Percentiles rank a stretch among this genome's conserved stretches.
phyloP scores from a whole-genome alignment of 2,797 vertebrate genomes.

The Poecilia picta region DNA sequence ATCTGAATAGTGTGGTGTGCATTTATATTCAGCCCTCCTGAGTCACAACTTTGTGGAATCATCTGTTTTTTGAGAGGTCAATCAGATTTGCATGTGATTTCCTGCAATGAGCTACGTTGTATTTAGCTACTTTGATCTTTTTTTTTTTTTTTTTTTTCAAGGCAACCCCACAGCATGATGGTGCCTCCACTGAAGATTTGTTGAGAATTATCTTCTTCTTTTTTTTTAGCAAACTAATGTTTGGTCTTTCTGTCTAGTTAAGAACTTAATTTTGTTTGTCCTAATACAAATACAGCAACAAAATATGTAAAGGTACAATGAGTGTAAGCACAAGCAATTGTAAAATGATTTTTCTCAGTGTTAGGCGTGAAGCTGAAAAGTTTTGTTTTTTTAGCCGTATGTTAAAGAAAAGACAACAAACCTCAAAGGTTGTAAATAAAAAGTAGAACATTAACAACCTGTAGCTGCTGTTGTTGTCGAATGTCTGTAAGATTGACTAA shows the following conservation, averaged over 20 bases:
- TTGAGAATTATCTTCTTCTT: background rate
- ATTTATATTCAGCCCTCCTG: background rate
- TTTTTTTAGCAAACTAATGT: background rate
- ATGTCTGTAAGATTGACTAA: background rate
- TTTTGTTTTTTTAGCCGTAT: too few relatives aligned
- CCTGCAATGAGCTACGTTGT: background rate
- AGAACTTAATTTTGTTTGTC: background rate
- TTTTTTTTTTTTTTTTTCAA: background rate
- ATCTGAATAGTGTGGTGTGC: background rate
- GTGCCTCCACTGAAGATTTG: background rate
- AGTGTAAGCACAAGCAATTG: background rate
- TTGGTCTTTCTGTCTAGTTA: background rate
- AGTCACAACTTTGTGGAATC: background rate
- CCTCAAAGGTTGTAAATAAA: background rate
- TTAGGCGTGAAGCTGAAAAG: background rate
- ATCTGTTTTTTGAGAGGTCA: background rate
- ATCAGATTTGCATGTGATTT: background rate
- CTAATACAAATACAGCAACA: background rate
- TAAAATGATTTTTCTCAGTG: background rate
- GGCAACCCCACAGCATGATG: background rate
- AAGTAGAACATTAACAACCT: background rate
- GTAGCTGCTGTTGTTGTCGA: background rate
- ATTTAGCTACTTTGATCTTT: background rate
- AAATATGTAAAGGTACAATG: background rate
- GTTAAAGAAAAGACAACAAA: background rate